Percentiles rank a stretch among this genome's conserved stretches.
phyloP scores from a whole-genome alignment of 2,797 vertebrate genomes.

The Todus mexicanus region DNA sequence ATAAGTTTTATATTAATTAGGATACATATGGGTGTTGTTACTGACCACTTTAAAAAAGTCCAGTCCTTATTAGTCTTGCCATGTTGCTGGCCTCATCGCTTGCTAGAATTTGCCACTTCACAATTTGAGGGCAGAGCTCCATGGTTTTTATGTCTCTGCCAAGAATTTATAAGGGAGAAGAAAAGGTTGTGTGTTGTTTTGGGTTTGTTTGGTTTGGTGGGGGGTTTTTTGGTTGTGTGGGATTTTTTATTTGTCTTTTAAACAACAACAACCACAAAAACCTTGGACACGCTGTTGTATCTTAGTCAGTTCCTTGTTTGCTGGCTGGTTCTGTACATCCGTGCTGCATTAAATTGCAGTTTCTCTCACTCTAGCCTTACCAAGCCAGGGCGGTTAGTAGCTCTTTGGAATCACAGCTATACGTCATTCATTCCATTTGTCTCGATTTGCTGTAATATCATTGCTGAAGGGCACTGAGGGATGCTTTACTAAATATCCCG shows the following conservation, averaged over 20 bases:
- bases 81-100: not conserved
- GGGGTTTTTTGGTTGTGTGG: fast-evolving
- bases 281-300: not conserved
- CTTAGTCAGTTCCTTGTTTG: not conserved
- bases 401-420: not conserved
- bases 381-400: not conserved
- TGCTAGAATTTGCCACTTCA: not conserved
- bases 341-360: not conserved
- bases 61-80: not conserved
- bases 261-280: not conserved
- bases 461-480: not conserved
- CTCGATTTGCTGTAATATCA: not conserved
- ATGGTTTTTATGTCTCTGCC: not conserved
- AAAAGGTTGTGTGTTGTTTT: not conserved
- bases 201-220: not conserved
- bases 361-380: not conserved
- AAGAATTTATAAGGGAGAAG: not conserved
- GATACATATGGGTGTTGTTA: not conserved
- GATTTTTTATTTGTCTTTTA: not conserved
- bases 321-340: not conserved
- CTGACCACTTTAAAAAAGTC: not conserved
- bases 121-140: not conserved
- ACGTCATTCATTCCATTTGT: not conserved
- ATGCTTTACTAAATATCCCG: not conserved
- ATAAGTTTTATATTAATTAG: not conserved